Percentiles rank a stretch among this genome's conserved stretches.
phyloP scores from a whole-genome alignment of 1,140 invertebrate species.

The Cyclina sinensis region DNA sequence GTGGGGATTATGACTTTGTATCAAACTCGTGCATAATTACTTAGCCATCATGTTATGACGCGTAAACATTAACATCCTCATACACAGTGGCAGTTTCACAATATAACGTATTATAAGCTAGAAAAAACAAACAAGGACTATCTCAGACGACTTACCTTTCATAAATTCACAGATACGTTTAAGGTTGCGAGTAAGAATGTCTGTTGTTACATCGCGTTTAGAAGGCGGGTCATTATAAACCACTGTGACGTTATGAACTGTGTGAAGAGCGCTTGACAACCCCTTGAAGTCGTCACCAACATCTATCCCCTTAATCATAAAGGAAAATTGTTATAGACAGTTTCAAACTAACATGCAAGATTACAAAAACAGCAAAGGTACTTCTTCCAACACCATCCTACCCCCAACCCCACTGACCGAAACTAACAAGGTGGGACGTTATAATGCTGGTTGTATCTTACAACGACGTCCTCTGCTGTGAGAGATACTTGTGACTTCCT shows the following conservation, averaged over 20 bases:
- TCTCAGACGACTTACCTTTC: constrained; percentile 35
- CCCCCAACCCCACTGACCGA: too few relatives aligned
- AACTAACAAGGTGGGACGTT: too few relatives aligned
- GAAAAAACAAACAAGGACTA: background rate
- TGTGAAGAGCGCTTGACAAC: background rate
- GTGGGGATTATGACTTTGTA: too few relatives aligned
- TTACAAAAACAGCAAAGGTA: too few relatives aligned
- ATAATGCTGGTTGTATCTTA: too few relatives aligned
- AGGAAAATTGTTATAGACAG: too few relatives aligned
- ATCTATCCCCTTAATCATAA: constrained; percentile 31
- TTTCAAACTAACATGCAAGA: too few relatives aligned
- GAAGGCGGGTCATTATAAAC: constrained; percentile 9
- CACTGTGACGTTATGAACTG: constrained; percentile 37
- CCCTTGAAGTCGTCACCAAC: constrained; percentile 36
- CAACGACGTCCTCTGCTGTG: too few relatives aligned
- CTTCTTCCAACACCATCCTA: too few relatives aligned
- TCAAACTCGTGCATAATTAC: background rate
- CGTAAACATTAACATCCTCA: background rate
- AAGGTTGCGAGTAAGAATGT: constrained; percentile 50
- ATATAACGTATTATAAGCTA: background rate
- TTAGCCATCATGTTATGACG: background rate
- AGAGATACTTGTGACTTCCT: too few relatives aligned
- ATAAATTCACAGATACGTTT: constrained; percentile 42
- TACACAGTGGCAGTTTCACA: background rate
- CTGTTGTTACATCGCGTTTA: constrained; percentile 27